Evolutionary conservation across 2,797 vertebrate genomes (phyloP), one percentile per base, ranked within the genome.

Genomic region (Danio albolineatus): DNA sequence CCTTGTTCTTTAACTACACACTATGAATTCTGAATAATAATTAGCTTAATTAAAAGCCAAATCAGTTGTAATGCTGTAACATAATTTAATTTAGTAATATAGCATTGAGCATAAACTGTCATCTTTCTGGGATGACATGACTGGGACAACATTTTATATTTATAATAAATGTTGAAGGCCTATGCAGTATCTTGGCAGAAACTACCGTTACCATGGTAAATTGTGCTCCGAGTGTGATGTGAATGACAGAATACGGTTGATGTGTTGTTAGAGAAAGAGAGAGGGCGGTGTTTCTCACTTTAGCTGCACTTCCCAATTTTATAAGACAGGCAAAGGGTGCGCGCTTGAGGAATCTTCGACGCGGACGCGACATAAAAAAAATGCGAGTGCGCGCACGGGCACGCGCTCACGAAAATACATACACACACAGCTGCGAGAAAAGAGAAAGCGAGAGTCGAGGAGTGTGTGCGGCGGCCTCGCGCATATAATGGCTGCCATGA

Each of bases 401-500:
- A 78, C 12, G 76, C 76, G 28, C 66, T 49, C 54, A 51, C 46
- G n/a, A n/a, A n/a, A 67, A 70, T 48, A 38, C 73, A 61, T 56
- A 36, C 41, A 19, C 7, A 13, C 21, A 12, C 8, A 19, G 12
- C 65, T 46, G 39, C 5, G 19, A 36, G 53, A 57, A 65, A 41
- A 54, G 48, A 54, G 48, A 51, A 62, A 65, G 59, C 46, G 38
- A 44, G 49, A 72, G 65, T 83, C 17, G 81, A 74, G 84, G 51
- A 65, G 89, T 79, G 46, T 56, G 73, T 39, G 7, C 84, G 83
- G 64, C 84, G 87, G 80, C 84, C 73, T 46, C 16, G 87, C 81
- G 86, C 87, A 83, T 88, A 88, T 91, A 92, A 93, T 93, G 91
- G 92, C 92, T 90, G 92, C 91, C 88, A 87, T 88, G 81, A 88